Conservation (phyloP, 2,888 invertebrate species). For the Meteorus cinctellus region DNA sequence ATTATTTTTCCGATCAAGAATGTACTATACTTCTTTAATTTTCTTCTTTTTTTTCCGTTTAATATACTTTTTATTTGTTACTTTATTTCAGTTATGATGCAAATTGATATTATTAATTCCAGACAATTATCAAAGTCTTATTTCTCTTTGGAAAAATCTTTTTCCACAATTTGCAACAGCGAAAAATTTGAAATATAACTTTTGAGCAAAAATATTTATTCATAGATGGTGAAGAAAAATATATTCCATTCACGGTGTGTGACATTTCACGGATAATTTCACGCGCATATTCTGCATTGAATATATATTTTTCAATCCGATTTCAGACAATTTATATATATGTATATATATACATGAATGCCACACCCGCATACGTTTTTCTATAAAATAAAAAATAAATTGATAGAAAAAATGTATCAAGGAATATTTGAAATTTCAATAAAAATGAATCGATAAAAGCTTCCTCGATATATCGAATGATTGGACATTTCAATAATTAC, state of each 20-base stretch:
- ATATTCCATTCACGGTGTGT: conserved; percentile 67
- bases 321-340: not conserved
- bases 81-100: not conserved
- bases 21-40: not conserved
- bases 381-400: not conserved
- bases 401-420: not conserved
- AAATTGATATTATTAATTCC: not conserved
- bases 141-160: too few species aligned
- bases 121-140: not conserved
- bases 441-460: conserved; percentile 18
- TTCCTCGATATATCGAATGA: conserved; percentile 1
- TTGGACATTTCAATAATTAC: conserved; percentile 65
- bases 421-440: conserved; percentile 19
- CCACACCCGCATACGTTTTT: not conserved
- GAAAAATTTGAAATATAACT: too few species aligned
- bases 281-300: conserved; percentile 63
- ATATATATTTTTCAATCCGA: conserved; percentile 40
- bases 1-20: not conserved
- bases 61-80: not conserved
- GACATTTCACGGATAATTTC: conserved; percentile 71
- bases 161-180: too few species aligned
- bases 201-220: too few species aligned
- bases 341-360: not conserved
- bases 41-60: not conserved
- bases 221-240: conserved; percentile 42